Evolutionary conservation across 2,113 vertebrate species (phyloP), one percentile per base, ranked within the genome.

Genomic region (Rhipidura dahli): DNA sequence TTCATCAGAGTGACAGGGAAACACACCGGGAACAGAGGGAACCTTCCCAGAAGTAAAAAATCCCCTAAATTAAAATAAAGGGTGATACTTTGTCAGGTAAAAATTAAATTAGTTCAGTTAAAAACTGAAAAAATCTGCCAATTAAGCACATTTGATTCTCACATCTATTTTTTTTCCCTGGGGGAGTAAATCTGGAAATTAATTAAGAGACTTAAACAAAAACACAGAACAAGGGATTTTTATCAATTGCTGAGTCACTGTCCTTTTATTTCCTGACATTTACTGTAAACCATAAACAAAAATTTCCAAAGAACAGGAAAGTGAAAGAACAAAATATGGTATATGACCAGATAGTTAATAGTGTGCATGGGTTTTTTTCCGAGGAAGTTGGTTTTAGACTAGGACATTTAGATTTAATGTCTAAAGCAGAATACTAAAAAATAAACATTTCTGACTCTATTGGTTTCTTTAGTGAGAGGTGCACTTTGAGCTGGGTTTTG

Each of bases 1-100:
- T 83, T 95, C 60, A 90, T 91, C 42, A 81, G 53, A 84, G 72
- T 79, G 76, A 87, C 79, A 87, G 66, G 84, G 78, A 91, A 89
- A 49, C 39, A 22, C 0, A 18, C 42, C 1, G 40, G 81, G 71
- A 88, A n/a, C 70, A 88, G 78, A 91, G 54, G 70, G 63, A 71
- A 59, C 51, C 56, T 95, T 94, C 89, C 64, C 72, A 90, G 75
- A 69, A 82, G 24, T 54, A 7, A 71, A 77, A 77, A 87, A 31
- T 6, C 11, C 4, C 53, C 31, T 31, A 75, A 88, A 89, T 84
- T 59, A 91, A 90, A 89, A 96, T 75, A 17, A 69, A 83, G 30
- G 24, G 20, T 11, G 33, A 76, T 87, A 39, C 42, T 54, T 61
- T 45, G 72, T 87, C 57, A 93, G 61, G 61, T 79, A 86, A 93